Conservation (phyloP, 2,797 vertebrate species). For the Melanotaenia pygmaea region DNA sequence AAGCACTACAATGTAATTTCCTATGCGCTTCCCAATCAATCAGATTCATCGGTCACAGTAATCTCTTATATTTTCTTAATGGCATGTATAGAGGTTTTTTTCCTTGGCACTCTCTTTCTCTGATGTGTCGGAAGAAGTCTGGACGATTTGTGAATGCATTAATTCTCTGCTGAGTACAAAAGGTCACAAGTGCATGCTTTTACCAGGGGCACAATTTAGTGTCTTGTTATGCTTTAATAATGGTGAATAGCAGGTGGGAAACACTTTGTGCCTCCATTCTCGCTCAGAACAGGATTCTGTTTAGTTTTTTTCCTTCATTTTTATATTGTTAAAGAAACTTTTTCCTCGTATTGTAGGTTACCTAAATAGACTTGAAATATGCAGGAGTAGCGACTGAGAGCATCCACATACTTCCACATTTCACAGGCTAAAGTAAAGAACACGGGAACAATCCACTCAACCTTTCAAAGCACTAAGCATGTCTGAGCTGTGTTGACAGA, state of each 20-base stretch:
- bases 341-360: constrained; percentile 15
- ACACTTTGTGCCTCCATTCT: constrained; percentile 18
- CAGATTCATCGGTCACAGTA: not conserved
- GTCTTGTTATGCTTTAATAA: constrained; percentile 14
- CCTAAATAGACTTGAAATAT: constrained; percentile 25
- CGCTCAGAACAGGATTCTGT: not conserved
- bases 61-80: not conserved
- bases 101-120: not conserved
- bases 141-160: constrained; percentile 13
- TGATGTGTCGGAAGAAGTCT: constrained; percentile 15
- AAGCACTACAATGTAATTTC: not conserved
- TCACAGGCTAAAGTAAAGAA: constrained; percentile 11
- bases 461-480: constrained; percentile 26
- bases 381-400: constrained; percentile 40
- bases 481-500: constrained; percentile 23
- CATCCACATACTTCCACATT: constrained; percentile 8
- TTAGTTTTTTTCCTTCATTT: constrained; percentile 10
- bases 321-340: constrained; percentile 33
- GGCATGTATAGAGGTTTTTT: not conserved
- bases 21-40: not conserved
- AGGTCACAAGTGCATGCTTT: constrained; percentile 32
- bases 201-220: constrained; percentile 20
- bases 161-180: constrained; percentile 23
- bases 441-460: constrained; percentile 27
- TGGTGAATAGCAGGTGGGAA: constrained; percentile 15